Evolutionary conservation across 2,888 invertebrate species (phyloP).

Genomic region (Flexamia atlantica): DNA sequence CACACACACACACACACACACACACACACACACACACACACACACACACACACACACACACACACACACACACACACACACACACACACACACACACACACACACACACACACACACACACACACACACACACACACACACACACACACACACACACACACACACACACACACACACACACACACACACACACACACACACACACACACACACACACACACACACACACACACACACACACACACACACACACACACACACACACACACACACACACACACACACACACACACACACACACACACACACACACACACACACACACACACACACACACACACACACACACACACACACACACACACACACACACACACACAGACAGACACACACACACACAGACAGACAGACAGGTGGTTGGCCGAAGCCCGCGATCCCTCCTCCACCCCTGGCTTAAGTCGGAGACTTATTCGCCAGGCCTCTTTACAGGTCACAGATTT

Average conservation of each 20-base stretch:
- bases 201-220: constrained; percentile 48
- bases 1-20: constrained; percentile 53
- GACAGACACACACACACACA: constrained; percentile 49
- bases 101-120: constrained; percentile 39
- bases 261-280: constrained; percentile 50
- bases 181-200: constrained; percentile 50
- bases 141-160: constrained; percentile 44
- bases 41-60: constrained; percentile 55
- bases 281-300: constrained; percentile 55
- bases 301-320: constrained; percentile 52
- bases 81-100: constrained; percentile 32
- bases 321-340: constrained; percentile 48
- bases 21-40: constrained; percentile 51
- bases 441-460: too few species aligned
- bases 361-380: constrained; percentile 52
- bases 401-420: constrained; percentile 24
- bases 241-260: constrained; percentile 46
- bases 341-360: constrained; percentile 51
- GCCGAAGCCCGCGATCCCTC: too few species aligned
- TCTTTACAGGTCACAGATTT: too few species aligned
- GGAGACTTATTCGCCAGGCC: too few species aligned
- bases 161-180: constrained; percentile 55
- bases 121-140: constrained; percentile 47
- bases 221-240: constrained; percentile 54
- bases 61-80: constrained; percentile 25